These are phyloP conservation scores for Eupithecia vulgata DNA, from an alignment of 2,888 invertebrate genomes.

Conservation along the genomic window DNA sequence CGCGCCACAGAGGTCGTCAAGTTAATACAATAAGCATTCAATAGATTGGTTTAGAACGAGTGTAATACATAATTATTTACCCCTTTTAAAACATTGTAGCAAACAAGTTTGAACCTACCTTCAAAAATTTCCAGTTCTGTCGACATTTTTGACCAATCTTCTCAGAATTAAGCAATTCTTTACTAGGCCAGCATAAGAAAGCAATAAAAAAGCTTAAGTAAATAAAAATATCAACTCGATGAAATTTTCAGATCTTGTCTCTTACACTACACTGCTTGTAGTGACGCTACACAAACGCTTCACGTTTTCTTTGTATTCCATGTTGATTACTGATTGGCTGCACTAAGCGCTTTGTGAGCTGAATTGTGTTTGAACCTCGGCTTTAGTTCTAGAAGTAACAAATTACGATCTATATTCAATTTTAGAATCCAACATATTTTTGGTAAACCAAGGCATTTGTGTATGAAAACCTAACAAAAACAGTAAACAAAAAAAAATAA, in stretches of 20 bases:
- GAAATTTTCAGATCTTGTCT: neutral
- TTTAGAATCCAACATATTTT: neutral
- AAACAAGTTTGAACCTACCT: no score
- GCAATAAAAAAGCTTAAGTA: no score
- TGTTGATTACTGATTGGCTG: constrained; percentile 59
- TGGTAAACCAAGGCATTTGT: neutral
- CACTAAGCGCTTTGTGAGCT: constrained; percentile 39
- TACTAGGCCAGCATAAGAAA: no score
- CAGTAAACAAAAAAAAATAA: neutral
- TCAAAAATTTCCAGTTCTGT: no score
- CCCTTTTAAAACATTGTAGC: no score
- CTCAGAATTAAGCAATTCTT: no score
- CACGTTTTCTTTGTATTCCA: constrained; percentile 53
- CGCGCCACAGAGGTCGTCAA: no score
- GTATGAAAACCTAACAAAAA: neutral
- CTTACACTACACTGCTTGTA: constrained; percentile 55
- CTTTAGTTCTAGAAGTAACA: constrained; percentile 1
- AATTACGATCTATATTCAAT: neutral
- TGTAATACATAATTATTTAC: no score
- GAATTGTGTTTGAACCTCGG: constrained; percentile 16
- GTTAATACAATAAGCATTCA: no score
- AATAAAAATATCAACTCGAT: neutral
- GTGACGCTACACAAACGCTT: constrained; percentile 50
- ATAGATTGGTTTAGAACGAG: no score
- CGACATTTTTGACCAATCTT: no score